Evolutionary conservation across 1,140 invertebrate species (phyloP).

Genomic region (Drosophila nasuta): DNA sequence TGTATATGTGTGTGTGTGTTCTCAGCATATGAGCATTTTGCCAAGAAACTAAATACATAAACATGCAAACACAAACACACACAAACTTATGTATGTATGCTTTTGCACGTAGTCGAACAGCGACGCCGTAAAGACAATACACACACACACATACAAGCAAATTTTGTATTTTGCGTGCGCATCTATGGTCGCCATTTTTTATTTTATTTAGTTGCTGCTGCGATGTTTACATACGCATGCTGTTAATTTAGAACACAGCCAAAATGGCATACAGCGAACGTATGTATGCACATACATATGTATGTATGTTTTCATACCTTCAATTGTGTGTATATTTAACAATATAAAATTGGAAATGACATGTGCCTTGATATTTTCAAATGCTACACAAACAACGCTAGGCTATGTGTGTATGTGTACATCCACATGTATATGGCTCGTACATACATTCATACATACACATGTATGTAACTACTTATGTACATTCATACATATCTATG

Average conservation of each 20-base stretch:
- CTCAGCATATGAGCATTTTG: slow-evolving; percentile 14
- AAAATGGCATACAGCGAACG: slow-evolving; percentile 29
- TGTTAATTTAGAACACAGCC: slow-evolving; percentile 39
- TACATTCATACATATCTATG: slow-evolving; percentile 25
- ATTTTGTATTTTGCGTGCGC: slow-evolving; percentile 78
- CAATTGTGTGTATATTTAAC: slow-evolving; percentile 29
- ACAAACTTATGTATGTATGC: slow-evolving; percentile 23
- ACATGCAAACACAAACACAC: slow-evolving; percentile 1
- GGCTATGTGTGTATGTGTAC: slow-evolving; percentile 11
- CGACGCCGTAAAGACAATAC: slow-evolving; percentile 30
- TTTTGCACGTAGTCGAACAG: not conserved
- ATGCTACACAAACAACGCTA: slow-evolving; percentile 27
- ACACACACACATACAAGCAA: slow-evolving; percentile 58
- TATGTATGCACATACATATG: not conserved
- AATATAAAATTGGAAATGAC: slow-evolving; percentile 57
- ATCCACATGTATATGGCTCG: slow-evolving; percentile 10
- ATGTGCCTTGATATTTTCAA: slow-evolving; percentile 53
- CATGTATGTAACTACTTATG: slow-evolving; percentile 16
- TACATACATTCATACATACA: slow-evolving; percentile 12
- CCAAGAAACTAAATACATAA: slow-evolving; percentile 17
- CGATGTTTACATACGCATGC: slow-evolving; percentile 39
- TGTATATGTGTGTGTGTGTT: slow-evolving; percentile 7
- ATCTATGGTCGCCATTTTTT: slow-evolving; percentile 78
- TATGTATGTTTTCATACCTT: slow-evolving; percentile 35
- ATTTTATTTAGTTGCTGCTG: slow-evolving; percentile 67